Percentiles rank a stretch among this genome's conserved stretches.
These are phyloP conservation scores for Lepidonotus clava DNA, from an alignment of 2,888 invertebrate genomes.

Conservation along the genomic window DNA sequence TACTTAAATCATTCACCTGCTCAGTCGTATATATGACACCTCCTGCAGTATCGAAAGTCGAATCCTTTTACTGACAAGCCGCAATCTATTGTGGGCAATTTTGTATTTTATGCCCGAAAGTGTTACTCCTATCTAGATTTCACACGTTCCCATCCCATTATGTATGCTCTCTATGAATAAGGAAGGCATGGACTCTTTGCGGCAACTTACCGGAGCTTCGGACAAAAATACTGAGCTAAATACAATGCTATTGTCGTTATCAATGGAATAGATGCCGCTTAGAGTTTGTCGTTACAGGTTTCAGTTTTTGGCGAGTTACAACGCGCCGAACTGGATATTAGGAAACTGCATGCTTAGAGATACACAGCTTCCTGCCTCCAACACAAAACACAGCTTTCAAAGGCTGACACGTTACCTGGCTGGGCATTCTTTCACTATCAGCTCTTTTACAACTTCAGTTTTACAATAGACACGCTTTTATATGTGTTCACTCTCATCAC, in stretches of 20 bases:
- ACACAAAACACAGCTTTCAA: not conserved
- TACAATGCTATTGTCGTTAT: not conserved
- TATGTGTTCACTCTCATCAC: too few species aligned
- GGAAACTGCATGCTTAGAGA: not conserved
- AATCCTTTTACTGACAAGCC: not conserved
- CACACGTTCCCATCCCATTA: constrained; percentile 16
- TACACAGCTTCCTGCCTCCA: not conserved
- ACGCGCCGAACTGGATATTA: not conserved
- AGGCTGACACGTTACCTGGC: too few species aligned
- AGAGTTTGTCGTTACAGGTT: not conserved
- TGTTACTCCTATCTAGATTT: not conserved
- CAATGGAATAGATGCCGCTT: not conserved
- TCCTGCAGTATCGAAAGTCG: not conserved
- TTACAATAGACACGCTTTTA: too few species aligned
- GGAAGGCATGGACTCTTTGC: not conserved
- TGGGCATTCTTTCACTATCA: too few species aligned
- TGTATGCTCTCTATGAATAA: constrained; percentile 22
- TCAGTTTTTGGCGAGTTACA: not conserved
- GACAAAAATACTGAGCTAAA: not conserved
- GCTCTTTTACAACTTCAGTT: too few species aligned
- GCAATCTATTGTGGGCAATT: not conserved
- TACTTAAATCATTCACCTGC: not conserved
- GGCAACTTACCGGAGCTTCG: not conserved
- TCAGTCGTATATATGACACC: not conserved
- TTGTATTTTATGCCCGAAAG: not conserved